Evolutionary conservation across 2,888 invertebrate genomes (phyloP).

Genomic region (Steinernema scapterisci): DNA sequence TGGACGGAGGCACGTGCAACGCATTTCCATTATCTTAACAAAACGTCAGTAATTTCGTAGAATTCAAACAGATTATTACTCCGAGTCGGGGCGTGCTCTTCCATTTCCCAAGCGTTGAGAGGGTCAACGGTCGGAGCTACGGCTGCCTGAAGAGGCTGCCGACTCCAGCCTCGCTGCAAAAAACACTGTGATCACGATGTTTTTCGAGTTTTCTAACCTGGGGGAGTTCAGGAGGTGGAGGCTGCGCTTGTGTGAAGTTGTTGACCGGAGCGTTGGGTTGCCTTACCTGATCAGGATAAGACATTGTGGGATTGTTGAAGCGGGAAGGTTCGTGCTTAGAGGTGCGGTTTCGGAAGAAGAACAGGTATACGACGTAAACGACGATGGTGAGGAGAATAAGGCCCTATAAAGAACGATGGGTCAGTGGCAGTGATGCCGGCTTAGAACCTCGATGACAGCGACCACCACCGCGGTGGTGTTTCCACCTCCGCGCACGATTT

Average conservation of each 20-base stretch:
- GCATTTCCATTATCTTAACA: neutral
- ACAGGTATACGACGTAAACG: slow-evolving; percentile 27
- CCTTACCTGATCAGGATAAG: neutral
- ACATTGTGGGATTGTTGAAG: neutral
- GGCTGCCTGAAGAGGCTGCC: slow-evolving; percentile 1
- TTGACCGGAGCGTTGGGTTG: neutral
- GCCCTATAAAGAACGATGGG: slow-evolving; percentile 9
- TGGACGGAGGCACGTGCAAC: neutral
- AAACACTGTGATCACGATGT: too few relatives aligned
- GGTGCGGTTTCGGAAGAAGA: slow-evolving; percentile 27
- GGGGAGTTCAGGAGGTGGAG: neutral
- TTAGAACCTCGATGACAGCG: slow-evolving; percentile 38
- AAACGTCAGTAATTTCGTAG: too few relatives aligned
- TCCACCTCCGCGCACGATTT: neutral
- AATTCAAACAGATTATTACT: neutral
- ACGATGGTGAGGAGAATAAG: slow-evolving; percentile 33
- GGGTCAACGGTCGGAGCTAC: neutral
- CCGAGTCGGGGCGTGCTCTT: neutral
- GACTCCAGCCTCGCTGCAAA: slow-evolving; percentile 22
- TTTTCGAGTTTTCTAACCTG: neutral
- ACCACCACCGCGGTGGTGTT: slow-evolving; percentile 39
- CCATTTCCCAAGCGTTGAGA: slow-evolving; percentile 25
- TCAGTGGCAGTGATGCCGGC: neutral
- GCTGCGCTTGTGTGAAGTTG: slow-evolving; percentile 5
- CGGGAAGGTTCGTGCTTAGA: neutral